phyloP scores from a whole-genome alignment of 2,113 vertebrate species.

The Mellivora capensis region DNA sequence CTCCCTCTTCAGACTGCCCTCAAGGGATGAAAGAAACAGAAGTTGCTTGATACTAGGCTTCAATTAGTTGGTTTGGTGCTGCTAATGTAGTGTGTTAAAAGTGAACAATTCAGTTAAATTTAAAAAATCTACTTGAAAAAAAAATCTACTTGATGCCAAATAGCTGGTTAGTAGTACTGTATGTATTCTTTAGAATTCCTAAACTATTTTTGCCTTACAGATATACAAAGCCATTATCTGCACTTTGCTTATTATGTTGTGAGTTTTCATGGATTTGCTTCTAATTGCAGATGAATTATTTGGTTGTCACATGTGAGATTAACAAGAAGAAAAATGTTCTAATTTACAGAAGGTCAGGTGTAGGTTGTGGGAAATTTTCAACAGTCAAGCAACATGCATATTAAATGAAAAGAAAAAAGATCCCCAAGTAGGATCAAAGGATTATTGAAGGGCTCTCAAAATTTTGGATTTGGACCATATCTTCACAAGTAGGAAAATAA shows the following conservation, averaged over 20 bases:
- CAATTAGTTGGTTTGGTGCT: background rate
- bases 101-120: background rate
- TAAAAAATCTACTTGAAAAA: background rate
- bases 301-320: background rate
- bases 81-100: background rate
- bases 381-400: background rate
- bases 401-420: background rate
- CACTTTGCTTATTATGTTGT: background rate
- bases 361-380: background rate
- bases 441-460: background rate
- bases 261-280: background rate
- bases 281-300: background rate
- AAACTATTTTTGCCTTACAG: background rate
- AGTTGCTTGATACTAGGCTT: background rate
- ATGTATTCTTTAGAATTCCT: background rate
- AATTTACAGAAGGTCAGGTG: background rate
- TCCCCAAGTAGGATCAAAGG: background rate
- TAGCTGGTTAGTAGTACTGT: background rate
- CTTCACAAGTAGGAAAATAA: background rate
- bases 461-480: background rate
- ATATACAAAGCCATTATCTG: background rate
- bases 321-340: background rate
- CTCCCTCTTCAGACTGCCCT: background rate
- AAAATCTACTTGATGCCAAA: background rate
- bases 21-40: background rate